phyloP scores from a whole-genome alignment of 1,140 invertebrate genomes.

The Scylla paramamosain region DNA sequence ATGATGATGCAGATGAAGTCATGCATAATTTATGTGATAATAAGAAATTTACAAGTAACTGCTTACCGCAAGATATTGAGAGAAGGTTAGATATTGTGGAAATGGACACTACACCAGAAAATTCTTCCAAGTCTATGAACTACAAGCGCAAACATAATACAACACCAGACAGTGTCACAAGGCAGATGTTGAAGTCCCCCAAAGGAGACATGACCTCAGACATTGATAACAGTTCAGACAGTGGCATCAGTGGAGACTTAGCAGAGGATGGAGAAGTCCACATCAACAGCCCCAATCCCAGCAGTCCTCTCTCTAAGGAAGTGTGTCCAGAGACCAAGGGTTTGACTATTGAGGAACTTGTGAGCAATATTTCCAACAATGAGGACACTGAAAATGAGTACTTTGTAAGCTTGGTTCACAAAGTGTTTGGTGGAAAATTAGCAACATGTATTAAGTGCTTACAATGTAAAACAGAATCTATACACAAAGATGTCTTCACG shows the following conservation, averaged over 20 bases:
- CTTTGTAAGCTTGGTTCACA: constrained; percentile 83
- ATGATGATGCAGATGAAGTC: neutral
- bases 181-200: constrained; percentile 58
- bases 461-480: constrained; percentile 86
- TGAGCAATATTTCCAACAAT: constrained; percentile 36
- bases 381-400: constrained; percentile 64
- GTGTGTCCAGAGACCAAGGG: constrained; percentile 3
- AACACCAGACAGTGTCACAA: constrained; percentile 25
- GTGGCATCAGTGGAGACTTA: constrained; percentile 68
- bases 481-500: constrained; percentile 88
- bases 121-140: constrained; percentile 38
- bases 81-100: constrained; percentile 25
- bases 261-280: constrained; percentile 62
- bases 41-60: neutral
- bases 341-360: constrained; percentile 64
- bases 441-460: constrained; percentile 87
- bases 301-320: constrained; percentile 46
- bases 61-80: neutral
- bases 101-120: constrained; percentile 35
- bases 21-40: constrained; percentile 13
- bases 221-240: constrained; percentile 72
- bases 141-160: constrained; percentile 71
- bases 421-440: constrained; percentile 87
- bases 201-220: constrained; percentile 75
- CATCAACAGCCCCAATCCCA: constrained; percentile 45